Base-by-base conservation (phyloP, 30 jellyfish, hydroid and myxozoan genomes). In the Hydra vulgaris region DNA sequence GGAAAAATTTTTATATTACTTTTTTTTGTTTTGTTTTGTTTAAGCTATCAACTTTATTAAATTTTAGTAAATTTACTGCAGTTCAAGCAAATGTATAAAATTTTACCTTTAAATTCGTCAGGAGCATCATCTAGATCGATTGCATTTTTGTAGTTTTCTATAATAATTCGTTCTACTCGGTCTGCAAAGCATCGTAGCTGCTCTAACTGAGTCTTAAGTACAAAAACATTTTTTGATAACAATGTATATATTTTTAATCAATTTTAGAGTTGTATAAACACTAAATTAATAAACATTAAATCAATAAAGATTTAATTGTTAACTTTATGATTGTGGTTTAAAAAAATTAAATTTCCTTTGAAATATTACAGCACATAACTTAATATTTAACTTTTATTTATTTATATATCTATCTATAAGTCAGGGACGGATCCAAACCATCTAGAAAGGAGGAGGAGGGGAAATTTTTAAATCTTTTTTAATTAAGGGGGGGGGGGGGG, bases 41-140 rank as follows among this genome's bases (percentile, higher is more conserved):
- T n/a, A n/a, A n/a, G n/a, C n/a, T n/a, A n/a, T n/a, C n/a, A n/a
- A n/a, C n/a, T n/a, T n/a, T n/a, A n/a, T n/a, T n/a, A n/a, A n/a
- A n/a, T n/a, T n/a, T n/a, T n/a, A n/a, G n/a, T n/a, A n/a, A n/a
- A n/a, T n/a, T n/a, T n/a, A n/a, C n/a, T n/a, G n/a, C n/a, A n/a
- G n/a, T n/a, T n/a, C n/a, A n/a, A n/a, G n/a, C n/a, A n/a, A n/a
- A n/a, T n/a, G n/a, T n/a, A n/a, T n/a, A 76, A 8, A 21, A 76
- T 21, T 0, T 0, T 27, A 90, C 97, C 97, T 79, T 74, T 82
- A 75, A 85, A 90, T 73, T 90, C 97, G 55, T 90, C 97, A 5
- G 97, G 97, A 20, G 97, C 97, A 54, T 90, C 97, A 68, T 90
- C 97, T 15, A 90, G 70, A 70, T 90, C 94, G 86, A 85, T 79